phyloP scores from a whole-genome alignment of 2,113 vertebrate species.

The Elanoides forficatus region DNA sequence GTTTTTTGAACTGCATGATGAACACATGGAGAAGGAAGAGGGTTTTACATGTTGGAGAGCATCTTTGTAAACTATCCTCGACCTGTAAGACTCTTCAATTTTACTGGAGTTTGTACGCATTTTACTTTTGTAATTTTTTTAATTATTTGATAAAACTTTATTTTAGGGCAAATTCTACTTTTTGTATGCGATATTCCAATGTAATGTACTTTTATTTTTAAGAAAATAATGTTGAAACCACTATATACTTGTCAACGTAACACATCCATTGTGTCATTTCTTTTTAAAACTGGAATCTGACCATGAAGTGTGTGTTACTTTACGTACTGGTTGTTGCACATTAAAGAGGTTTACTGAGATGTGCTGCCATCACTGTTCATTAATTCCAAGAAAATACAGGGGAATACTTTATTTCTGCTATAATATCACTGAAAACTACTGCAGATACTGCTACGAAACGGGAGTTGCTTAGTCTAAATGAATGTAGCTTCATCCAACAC shows the following conservation, averaged over 20 bases:
- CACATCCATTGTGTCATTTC: constrained; percentile 33
- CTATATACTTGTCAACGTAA: constrained; percentile 52
- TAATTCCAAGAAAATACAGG: background rate
- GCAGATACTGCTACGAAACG: background rate
- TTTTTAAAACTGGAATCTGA: constrained; percentile 41
- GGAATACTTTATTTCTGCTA: background rate
- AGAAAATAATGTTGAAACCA: constrained; percentile 48
- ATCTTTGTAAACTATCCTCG: constrained; percentile 36
- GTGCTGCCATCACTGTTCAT: background rate
- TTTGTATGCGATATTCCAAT: constrained; percentile 60
- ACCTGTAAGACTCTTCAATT: constrained; percentile 43
- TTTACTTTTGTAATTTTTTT: constrained; percentile 73
- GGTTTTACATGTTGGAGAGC: background rate
- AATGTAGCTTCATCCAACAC: background rate
- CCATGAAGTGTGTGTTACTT: constrained; percentile 44
- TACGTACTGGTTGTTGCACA: constrained; percentile 54
- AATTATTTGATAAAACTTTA: constrained; percentile 68
- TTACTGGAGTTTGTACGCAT: constrained; percentile 59
- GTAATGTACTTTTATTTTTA: constrained; percentile 66
- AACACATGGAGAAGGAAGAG: background rate
- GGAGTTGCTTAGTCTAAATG: background rate
- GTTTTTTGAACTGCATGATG: background rate
- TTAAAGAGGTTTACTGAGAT: constrained; percentile 64
- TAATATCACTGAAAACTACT: background rate
- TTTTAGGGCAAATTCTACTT: constrained; percentile 70